Evolutionary conservation across 2,113 vertebrate species (phyloP).

Genomic region (Polyodon spathula): DNA sequence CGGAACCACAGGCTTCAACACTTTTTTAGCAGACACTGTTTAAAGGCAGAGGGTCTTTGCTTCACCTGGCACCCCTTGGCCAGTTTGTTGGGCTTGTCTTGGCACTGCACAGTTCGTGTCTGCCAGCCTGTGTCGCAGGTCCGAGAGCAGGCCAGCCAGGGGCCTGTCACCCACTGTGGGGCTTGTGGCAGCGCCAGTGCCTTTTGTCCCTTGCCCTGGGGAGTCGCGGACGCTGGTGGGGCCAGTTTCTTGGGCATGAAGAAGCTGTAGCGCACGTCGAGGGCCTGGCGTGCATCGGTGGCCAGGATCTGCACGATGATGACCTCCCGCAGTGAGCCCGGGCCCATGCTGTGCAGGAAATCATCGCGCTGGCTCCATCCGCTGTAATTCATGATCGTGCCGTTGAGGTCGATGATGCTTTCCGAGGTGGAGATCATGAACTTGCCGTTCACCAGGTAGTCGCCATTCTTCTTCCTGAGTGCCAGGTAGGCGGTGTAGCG

Average conservation of each 20-base stretch:
- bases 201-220: slow-evolving; percentile 36
- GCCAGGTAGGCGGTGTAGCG: slow-evolving; percentile 88
- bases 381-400: slow-evolving; percentile 91
- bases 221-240: slow-evolving; percentile 35
- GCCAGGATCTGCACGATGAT: slow-evolving; percentile 85
- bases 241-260: slow-evolving; percentile 67
- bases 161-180: slow-evolving; percentile 78
- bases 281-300: slow-evolving; percentile 72
- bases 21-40: slow-evolving; percentile 83
- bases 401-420: slow-evolving; percentile 82
- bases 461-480: slow-evolving; percentile 69
- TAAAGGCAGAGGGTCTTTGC: slow-evolving; percentile 83
- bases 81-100: slow-evolving; percentile 71
- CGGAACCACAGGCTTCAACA: slow-evolving; percentile 62
- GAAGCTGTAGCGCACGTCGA: slow-evolving; percentile 93
- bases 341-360: slow-evolving; percentile 84
- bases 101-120: slow-evolving; percentile 93
- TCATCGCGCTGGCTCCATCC: slow-evolving; percentile 93
- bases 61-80: slow-evolving; percentile 74
- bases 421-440: slow-evolving; percentile 98
- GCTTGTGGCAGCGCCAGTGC: slow-evolving; percentile 32
- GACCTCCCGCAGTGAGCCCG: slow-evolving; percentile 70
- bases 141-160: slow-evolving; percentile 86
- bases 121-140: slow-evolving; percentile 96
- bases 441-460: slow-evolving; percentile 91